Conservation (phyloP, 2,113 vertebrate genomes). For the Megaleporinus macrocephalus region DNA sequence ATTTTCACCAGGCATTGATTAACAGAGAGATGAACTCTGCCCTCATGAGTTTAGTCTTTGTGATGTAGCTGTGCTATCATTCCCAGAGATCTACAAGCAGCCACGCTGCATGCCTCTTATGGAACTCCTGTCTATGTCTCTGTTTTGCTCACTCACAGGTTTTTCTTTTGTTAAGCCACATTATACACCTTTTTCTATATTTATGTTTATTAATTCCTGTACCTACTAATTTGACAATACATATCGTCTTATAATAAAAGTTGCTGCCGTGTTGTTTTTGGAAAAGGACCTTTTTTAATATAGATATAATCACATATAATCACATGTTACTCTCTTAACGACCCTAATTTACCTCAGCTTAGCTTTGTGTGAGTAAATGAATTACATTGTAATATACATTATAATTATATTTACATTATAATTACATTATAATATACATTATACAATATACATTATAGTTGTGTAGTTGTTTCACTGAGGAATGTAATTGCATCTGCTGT, state of each 20-base stretch:
- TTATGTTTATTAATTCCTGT: background rate
- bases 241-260: too few relatives aligned
- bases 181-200: too few relatives aligned
- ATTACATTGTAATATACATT: too few relatives aligned
- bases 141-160: background rate
- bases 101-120: background rate
- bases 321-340: too few relatives aligned
- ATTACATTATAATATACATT: too few relatives aligned
- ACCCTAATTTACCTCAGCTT: background rate
- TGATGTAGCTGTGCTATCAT: background rate
- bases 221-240: background rate
- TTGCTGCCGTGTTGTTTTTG: too few relatives aligned
- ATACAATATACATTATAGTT: too few relatives aligned
- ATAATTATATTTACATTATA: too few relatives aligned
- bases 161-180: too few relatives aligned
- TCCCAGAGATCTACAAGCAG: background rate
- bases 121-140: too few relatives aligned
- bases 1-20: background rate
- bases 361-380: background rate
- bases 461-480: conserved; percentile 7
- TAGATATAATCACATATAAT: too few relatives aligned
- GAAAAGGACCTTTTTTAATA: too few relatives aligned
- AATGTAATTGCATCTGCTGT: background rate
- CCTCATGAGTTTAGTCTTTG: background rate
- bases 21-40: background rate